These are phyloP conservation scores for Nasonia giraulti DNA, from an alignment of 1,140 invertebrate species.

Conservation along the genomic window DNA sequence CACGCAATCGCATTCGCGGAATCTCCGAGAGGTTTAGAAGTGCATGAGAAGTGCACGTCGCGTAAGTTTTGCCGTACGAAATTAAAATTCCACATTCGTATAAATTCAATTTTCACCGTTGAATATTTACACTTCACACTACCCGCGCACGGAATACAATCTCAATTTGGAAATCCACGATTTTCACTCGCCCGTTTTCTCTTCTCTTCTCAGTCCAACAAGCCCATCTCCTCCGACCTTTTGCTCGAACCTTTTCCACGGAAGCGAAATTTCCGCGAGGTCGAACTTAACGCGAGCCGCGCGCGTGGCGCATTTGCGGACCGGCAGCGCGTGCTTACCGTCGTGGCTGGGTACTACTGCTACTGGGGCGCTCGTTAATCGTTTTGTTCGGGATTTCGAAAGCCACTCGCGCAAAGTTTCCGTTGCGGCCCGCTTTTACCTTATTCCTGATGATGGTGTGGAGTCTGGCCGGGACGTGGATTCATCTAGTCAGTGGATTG, in stretches of 20 bases:
- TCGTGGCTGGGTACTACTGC: not conserved
- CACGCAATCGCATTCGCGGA: no score
- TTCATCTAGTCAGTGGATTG: constrained; percentile 35
- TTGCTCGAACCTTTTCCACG: not conserved
- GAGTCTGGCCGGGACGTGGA: not conserved
- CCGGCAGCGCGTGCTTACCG: not conserved
- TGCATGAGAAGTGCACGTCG: constrained; percentile 14
- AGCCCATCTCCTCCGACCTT: constrained; percentile 5
- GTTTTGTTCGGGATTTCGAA: constrained; percentile 50
- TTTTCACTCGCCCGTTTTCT: not conserved
- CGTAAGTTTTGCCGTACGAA: constrained; percentile 38
- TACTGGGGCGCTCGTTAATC: constrained; percentile 47
- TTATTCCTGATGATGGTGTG: not conserved
- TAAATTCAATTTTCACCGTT: no score
- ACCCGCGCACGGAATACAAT: no score
- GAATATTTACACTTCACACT: no score
- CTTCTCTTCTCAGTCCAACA: no score
- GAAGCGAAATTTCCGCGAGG: constrained; percentile 23
- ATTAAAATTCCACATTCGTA: not conserved
- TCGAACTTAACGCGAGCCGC: constrained; percentile 18
- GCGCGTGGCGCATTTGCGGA: not conserved
- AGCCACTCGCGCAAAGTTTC: constrained; percentile 43
- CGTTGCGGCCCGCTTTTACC: constrained; percentile 40
- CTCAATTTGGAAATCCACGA: not conserved
- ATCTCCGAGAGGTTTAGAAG: no score